Evolutionary conservation across 1,140 invertebrate species (phyloP), one percentile per base, ranked within the genome.

Genomic region (Condylostylus longicornis): DNA sequence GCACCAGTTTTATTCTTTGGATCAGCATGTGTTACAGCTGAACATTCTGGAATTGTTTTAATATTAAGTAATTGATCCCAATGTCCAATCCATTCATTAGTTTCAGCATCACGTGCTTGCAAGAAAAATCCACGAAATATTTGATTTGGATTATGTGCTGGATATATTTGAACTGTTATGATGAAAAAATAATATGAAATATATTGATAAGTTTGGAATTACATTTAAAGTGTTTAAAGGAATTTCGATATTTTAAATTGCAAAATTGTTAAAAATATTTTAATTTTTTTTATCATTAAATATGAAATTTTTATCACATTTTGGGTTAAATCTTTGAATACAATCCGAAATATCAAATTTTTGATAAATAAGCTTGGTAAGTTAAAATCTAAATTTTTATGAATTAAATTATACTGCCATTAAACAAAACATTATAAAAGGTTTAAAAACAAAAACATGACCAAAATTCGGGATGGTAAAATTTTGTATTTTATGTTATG

Each of bases 41-140:
- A 71, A 53, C 82, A 84, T 55, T 83, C 79, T 1, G 75, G 68
- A 46, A 81, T 74, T 3, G 71, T 65, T 39, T 78, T 82, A 0
- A 77, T 77, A 47, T 82, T 82, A 1, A 72, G 67, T 2, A 75
- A 75, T 41, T 72, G 63, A 21, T 72, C 63, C 71, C 77, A 84
- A 9, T 68, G 64, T 8, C 82, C 81, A 22, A 82, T 65, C 76
- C 79, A 82, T 41, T 73, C 62, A 42, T 80, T 66, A 0, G 72
- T 74, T 17, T 68, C 61, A 1, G 69, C 66, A 44, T 82, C 79
- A 31, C 79, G 71, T 0, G 79, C 80, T 61, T 83, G 79, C n/a
- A 84, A 54, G 55, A 84, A 79, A 63, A 84, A 82, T 9, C 81
- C 81, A 44, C 79, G 74, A 58, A 83, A 84, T 5, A 61, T 49